Percentiles rank a stretch among this genome's conserved stretches.
These are phyloP conservation scores for Nothoprocta perdicaria DNA, from an alignment of 2,113 vertebrate species.

Conservation along the genomic window DNA sequence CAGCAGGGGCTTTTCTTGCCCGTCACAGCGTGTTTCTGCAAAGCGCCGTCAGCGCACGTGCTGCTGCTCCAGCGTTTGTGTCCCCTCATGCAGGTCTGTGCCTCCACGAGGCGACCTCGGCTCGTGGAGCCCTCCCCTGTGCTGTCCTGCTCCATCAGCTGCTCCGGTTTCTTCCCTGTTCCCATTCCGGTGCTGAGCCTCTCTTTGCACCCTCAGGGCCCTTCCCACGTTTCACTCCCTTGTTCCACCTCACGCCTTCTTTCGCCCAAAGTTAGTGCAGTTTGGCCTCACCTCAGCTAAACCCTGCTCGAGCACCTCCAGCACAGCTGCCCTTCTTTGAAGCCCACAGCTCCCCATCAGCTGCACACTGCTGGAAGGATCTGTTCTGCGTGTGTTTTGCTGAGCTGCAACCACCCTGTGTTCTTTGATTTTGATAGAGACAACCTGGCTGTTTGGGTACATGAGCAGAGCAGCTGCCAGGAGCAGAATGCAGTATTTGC, in stretches of 20 bases:
- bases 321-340: background rate
- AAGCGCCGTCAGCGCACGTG: accelerated
- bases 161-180: background rate
- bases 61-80: accelerated
- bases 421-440: background rate
- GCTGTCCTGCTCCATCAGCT: accelerated
- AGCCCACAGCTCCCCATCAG: accelerated
- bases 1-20: accelerated
- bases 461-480: background rate
- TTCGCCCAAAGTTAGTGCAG: background rate
- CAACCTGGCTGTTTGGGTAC: background rate
- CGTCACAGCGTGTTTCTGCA: background rate
- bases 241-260: accelerated
- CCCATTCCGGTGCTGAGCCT: accelerated
- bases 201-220: background rate
- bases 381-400: background rate
- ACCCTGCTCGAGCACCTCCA: background rate
- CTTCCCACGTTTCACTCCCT: background rate
- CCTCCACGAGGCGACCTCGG: accelerated
- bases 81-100: accelerated
- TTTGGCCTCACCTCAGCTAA: background rate
- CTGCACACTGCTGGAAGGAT: accelerated
- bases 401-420: background rate
- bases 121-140: accelerated
- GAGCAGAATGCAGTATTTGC: accelerated